phyloP scores from a whole-genome alignment of 2,888 invertebrate species.

The Standfussiana lucernea region DNA sequence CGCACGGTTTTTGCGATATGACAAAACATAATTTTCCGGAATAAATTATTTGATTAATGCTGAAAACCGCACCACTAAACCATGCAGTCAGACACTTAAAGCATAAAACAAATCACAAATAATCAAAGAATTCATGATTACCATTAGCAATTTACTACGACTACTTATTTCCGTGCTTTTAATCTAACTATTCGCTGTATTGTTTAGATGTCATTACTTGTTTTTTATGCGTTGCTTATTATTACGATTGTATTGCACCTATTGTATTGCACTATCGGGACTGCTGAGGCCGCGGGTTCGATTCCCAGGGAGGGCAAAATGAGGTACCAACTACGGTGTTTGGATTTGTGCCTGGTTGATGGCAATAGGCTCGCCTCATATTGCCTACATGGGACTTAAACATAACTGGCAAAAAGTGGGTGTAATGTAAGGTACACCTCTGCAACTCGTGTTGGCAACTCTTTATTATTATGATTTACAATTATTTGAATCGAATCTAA shows the following conservation, averaged over 20 bases:
- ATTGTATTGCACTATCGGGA: too few relatives aligned
- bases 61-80: too few relatives aligned
- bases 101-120: slow-evolving; percentile 8
- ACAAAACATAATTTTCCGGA: neutral
- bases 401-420: neutral
- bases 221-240: neutral
- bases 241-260: too few relatives aligned
- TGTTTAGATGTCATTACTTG: slow-evolving; percentile 8
- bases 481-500: neutral
- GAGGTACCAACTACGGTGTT: neutral
- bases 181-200: neutral
- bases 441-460: too few relatives aligned
- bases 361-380: neutral
- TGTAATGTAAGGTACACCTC: neutral
- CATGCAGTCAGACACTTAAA: neutral
- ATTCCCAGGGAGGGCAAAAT: neutral
- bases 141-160: slow-evolving; percentile 4
- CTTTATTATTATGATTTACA: neutral
- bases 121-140: neutral
- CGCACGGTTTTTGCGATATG: neutral
- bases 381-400: neutral
- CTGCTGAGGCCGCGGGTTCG: too few relatives aligned
- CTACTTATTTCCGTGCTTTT: neutral
- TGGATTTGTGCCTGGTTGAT: neutral
- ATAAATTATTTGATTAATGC: neutral